Conservation (phyloP, 2,113 vertebrate species). For the Dolichotis patagonum region DNA sequence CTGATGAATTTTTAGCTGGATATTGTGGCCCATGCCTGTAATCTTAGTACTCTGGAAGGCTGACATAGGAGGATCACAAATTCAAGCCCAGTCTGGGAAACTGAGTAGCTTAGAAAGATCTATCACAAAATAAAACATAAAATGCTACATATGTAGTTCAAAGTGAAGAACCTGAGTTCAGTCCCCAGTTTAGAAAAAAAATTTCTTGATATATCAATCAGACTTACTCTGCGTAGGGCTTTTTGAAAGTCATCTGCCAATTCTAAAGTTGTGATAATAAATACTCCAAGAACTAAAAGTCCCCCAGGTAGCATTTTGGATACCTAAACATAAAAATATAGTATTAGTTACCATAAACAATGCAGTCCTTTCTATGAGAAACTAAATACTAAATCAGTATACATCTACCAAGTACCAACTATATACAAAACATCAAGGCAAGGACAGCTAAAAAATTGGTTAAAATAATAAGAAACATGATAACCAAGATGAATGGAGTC, state of each 20-base stretch:
- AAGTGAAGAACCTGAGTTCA: background rate
- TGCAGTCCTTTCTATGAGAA: background rate
- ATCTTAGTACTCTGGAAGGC: background rate
- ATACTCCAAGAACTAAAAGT: conserved; percentile 92
- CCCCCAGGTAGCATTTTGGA: conserved; percentile 96
- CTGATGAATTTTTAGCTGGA: background rate
- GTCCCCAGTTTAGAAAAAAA: background rate
- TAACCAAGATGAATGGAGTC: background rate
- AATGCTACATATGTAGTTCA: background rate
- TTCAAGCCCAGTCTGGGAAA: background rate
- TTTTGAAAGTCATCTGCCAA: conserved; percentile 89
- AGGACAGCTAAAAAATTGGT: background rate
- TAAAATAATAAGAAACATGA: conserved; percentile 29
- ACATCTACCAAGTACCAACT: background rate
- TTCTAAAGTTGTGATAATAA: conserved; percentile 90
- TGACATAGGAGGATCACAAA: background rate
- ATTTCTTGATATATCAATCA: background rate
- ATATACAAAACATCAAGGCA: background rate
- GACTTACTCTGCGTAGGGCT: conserved; percentile 89
- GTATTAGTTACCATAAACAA: conserved; percentile 37
- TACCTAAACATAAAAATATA: conserved; percentile 87
- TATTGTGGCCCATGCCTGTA: background rate
- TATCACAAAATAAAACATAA: background rate
- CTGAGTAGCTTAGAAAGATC: background rate
- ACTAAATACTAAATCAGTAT: conserved; percentile 30